Base-by-base conservation (phyloP, 2,888 invertebrate genomes). In the Selenia dentaria region DNA sequence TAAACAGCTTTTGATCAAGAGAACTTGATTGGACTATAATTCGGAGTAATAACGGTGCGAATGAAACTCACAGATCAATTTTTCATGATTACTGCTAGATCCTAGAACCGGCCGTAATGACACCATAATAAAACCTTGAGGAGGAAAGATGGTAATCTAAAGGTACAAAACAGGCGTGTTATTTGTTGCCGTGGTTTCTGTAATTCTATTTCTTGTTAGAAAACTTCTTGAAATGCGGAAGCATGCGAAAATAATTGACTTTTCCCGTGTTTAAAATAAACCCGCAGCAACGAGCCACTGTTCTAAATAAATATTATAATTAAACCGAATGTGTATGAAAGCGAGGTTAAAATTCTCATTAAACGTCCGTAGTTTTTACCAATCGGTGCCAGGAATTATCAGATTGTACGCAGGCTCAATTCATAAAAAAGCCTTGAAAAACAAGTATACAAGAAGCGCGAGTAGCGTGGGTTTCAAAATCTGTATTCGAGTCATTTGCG, bases 301-400 rank as follows among this genome's bases (percentile, higher is more conserved):
- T 18, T 41, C 39, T 41, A 42, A 35, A 48, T 35, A 46, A 40
- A 54, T 31, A 42, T 33, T 32, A 32, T 36, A 20, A 28, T 43
- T 9, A 29, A 35, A 24, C n/a, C 6, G 28, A 39, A 42, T 41
- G 32, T 48, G 34, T 47, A 29, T 35, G 32, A 24, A 33, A 45
- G 25, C 34, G 60, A 67, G 74, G 74, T 79, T 74, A 76, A 74
- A 73, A 67, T 70, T 77, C 76, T 65, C 75, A 76, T 79, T 72
- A 72, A 65, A 63, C 64, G 57, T 59, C 55, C 55, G 66, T 67
- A 65, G 54, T 69, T 78, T 78, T 79, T 75, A 67, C 64, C 56
- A 67, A 73, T 75, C 70, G 64, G 65, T 63, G 69, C 65, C 65
- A 62, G 67, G 56, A 73, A 69, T 70, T 67, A 74, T 74, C 69